Conservation (phyloP, 2,888 invertebrate species). For the Auanema freiburgensis region DNA sequence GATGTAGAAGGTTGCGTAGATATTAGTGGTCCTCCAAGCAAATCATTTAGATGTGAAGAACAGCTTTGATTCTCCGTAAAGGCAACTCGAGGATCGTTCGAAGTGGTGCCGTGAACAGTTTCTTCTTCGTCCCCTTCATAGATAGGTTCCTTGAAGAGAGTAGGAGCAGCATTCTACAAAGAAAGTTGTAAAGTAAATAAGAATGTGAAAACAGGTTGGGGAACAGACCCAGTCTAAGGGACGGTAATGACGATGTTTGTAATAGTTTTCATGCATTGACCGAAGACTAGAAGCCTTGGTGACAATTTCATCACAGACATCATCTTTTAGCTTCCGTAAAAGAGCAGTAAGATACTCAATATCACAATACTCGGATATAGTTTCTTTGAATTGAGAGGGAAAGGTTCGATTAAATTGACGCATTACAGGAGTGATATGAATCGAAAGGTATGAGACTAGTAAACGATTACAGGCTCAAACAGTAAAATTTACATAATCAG, state of each 20-base stretch:
- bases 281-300: neutral
- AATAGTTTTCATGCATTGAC: constrained; percentile 10
- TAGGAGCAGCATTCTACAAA: constrained; percentile 28
- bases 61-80: no score
- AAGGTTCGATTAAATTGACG: neutral
- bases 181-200: constrained; percentile 14
- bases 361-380: constrained; percentile 14
- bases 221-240: constrained; percentile 2
- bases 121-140: constrained; percentile 58
- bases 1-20: neutral
- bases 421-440: no score
- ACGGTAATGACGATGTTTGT: constrained; percentile 9
- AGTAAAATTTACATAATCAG: neutral
- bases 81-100: neutral
- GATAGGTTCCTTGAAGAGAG: constrained; percentile 54
- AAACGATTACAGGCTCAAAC: constrained; percentile 1
- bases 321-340: constrained; percentile 23
- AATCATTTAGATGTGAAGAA: no score
- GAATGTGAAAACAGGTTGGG: neutral
- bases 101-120: constrained; percentile 20
- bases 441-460: neutral
- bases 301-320: constrained; percentile 25
- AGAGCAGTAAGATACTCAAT: constrained; percentile 32
- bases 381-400: neutral
- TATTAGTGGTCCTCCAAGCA: no score